phyloP scores from a whole-genome alignment of 2,888 invertebrate species.

The Aspidiotus destructor region DNA sequence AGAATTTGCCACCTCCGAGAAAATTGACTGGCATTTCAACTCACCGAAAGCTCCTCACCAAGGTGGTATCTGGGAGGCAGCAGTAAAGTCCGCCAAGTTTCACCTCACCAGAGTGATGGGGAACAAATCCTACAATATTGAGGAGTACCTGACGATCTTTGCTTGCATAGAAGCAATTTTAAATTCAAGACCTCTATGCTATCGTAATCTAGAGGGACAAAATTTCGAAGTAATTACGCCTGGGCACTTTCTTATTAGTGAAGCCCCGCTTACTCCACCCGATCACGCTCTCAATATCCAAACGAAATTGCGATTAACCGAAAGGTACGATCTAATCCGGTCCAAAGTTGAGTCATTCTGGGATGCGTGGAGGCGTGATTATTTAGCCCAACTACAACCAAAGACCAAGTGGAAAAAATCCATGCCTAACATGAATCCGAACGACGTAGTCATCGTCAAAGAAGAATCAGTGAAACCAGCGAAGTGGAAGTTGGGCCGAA shows the following conservation, averaged over 20 bases:
- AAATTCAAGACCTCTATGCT: not conserved
- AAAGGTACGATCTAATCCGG: too few relatives aligned
- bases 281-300: not conserved
- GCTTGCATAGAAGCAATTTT: not conserved
- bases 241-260: not conserved
- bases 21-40: slow-evolving; percentile 37
- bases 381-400: not conserved
- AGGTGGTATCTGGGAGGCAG: slow-evolving; percentile 27
- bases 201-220: not conserved
- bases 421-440: not conserved
- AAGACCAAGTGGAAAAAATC: not conserved
- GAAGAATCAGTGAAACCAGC: not conserved
- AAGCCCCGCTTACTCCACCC: not conserved
- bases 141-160: not conserved
- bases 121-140: not conserved
- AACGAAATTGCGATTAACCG: not conserved
- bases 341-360: not conserved
- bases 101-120: not conserved
- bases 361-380: not conserved
- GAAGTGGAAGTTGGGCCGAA: not conserved
- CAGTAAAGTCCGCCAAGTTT: not conserved
- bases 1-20: not conserved
- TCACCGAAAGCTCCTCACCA: slow-evolving; percentile 24
- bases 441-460: not conserved
- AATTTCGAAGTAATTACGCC: not conserved